phyloP scores from a whole-genome alignment of 2,797 vertebrate species.

The Sciaenops ocellatus region DNA sequence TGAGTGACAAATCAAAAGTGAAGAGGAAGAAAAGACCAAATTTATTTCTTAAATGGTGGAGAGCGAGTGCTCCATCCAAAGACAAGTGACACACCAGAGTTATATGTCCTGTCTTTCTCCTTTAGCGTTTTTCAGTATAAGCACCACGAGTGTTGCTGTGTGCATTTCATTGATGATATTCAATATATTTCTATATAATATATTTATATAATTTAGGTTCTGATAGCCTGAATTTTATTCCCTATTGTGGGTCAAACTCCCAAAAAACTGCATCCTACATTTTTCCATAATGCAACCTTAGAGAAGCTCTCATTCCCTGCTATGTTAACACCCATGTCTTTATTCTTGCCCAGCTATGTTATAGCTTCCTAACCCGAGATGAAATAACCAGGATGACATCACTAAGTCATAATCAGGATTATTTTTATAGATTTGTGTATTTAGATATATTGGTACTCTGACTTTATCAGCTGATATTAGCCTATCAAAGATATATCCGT shows the following conservation, averaged over 20 bases:
- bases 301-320: neutral
- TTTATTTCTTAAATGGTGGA: slow-evolving; percentile 2
- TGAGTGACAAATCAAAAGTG: slow-evolving; percentile 17
- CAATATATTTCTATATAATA: neutral
- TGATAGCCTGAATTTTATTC: neutral
- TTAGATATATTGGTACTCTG: no score
- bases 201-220: neutral
- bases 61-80: neutral
- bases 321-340: neutral
- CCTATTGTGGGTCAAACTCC: neutral
- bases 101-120: neutral
- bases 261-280: neutral
- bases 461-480: no score
- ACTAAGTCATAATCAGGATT: neutral
- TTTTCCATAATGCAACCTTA: neutral
- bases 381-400: neutral
- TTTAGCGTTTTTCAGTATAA: neutral
- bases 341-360: neutral
- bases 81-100: slow-evolving; percentile 2
- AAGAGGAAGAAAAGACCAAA: neutral
- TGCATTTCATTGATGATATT: neutral
- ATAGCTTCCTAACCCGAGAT: neutral
- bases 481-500: no score
- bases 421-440: no score
- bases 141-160: neutral